Percentiles rank a stretch among this genome's conserved stretches.
phyloP scores from a whole-genome alignment of 2,113 vertebrate genomes.

The Climacteris rufus region DNA sequence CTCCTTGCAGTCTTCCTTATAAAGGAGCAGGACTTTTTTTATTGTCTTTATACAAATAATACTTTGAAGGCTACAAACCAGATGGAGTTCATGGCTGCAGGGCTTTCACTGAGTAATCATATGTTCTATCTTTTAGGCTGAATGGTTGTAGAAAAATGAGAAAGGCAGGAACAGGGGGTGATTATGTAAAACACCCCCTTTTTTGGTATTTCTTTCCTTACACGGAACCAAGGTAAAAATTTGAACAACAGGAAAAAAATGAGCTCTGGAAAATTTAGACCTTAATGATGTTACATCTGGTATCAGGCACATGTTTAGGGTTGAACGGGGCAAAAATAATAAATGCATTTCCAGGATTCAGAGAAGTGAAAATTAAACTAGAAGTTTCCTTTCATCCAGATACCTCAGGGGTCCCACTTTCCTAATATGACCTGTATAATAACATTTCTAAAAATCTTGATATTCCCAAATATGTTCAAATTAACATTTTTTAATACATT shows the following conservation, averaged over 20 bases:
- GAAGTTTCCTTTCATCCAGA: not conserved
- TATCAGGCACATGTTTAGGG: not conserved
- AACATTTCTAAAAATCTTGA: not conserved
- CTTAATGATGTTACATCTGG: not conserved
- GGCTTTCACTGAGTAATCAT: not conserved
- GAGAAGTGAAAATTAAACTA: not conserved
- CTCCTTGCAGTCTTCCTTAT: not conserved
- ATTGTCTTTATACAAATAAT: constrained; percentile 35
- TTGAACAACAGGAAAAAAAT: not conserved
- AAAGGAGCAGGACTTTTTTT: constrained; percentile 3
- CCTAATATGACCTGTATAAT: not conserved
- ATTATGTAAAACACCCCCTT: constrained; percentile 3
- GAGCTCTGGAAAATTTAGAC: not conserved
- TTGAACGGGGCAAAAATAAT: not conserved
- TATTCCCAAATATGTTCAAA: not conserved
- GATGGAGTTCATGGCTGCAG: not conserved
- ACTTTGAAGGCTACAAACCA: constrained; percentile 1
- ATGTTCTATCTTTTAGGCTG: not conserved
- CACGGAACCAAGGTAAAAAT: not conserved
- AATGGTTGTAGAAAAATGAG: not conserved
- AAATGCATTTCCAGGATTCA: not conserved
- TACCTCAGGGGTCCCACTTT: not conserved
- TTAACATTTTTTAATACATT: not conserved
- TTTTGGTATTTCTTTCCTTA: not conserved
- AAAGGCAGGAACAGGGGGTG: not conserved